These are phyloP conservation scores for Drosophila santomea DNA, from an alignment of 1,140 invertebrate genomes.

Conservation along the genomic window DNA sequence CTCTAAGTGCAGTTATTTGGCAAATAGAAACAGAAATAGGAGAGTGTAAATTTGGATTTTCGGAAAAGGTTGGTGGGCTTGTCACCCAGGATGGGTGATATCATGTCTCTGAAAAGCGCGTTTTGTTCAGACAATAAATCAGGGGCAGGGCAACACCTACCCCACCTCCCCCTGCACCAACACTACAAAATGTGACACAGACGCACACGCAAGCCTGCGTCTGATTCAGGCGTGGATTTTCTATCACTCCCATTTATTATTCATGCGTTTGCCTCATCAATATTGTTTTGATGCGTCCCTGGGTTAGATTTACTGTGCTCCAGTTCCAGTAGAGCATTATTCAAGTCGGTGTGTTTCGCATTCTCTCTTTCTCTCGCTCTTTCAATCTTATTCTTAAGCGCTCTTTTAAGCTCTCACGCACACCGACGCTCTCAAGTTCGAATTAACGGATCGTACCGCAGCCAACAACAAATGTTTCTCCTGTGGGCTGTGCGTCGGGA, in stretches of 20 bases:
- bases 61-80: constrained; percentile 42
- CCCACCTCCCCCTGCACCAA: background rate
- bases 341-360: constrained; percentile 14
- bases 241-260: background rate
- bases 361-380: background rate
- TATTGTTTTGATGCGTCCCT: background rate
- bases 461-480: constrained; percentile 71
- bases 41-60: constrained; percentile 53
- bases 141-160: background rate
- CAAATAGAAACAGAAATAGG: constrained; percentile 64
- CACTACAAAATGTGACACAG: constrained; percentile 12
- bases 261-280: background rate
- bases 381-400: background rate
- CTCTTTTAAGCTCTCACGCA: constrained; percentile 13
- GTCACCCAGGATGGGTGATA: constrained; percentile 48
- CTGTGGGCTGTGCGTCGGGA: constrained; percentile 53
- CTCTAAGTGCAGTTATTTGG: constrained; percentile 45
- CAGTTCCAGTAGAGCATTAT: constrained; percentile 18
- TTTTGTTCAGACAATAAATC: constrained; percentile 19
- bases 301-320: background rate
- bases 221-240: background rate
- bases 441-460: constrained; percentile 78
- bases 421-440: constrained; percentile 38
- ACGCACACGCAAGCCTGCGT: constrained; percentile 28
- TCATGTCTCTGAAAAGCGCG: constrained; percentile 23